Evolutionary conservation across 2,888 invertebrate genomes (phyloP), one percentile per base, ranked within the genome.

Genomic region (Cheilosia variabilis): DNA sequence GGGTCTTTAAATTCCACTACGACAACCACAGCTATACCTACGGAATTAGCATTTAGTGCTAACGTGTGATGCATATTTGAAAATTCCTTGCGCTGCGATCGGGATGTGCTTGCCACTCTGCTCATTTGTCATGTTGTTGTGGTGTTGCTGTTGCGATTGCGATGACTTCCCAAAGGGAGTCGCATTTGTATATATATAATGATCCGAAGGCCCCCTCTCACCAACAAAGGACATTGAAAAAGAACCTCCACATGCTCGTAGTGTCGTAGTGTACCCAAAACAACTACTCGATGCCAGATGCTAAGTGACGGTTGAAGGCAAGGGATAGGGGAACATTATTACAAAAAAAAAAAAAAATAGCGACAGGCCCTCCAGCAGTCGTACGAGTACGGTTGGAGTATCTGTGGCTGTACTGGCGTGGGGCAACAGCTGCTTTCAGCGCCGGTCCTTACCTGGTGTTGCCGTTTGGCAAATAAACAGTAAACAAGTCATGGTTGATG

Each of bases 401-500:
- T 6, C 27, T 27, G 27, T 24, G 4, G 3, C 24, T 4, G 17
- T 9, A 15, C 22, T 7, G 47, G 13, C 22, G 24, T 52, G 37
- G 37, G 13, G 41, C 55, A 76, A 76, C 76, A 76, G 76, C 76
- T 76, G 76, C 76, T 58, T 76, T 68, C 60, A 68, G 60, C 66
- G 60, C 52, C 52, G 58, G 66, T 58, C 66, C 27, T 43, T 43
- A 63, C 31, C n/a, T 53, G 41, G 57, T 37, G 37, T 45, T 15
- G 57, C 72, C 72, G 63, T 19, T 62, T 77, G 65, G 53, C 60
- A 73, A 17, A 71, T 37, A n/a, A 13, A 37, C 50, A 37, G 55
- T 79, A 63, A 58, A 78, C 76, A 86, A 86, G 76, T 86, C 86
- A 86, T 81, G 81, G 60, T 81, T 86, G 86, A 86, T 81, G 76